These are phyloP conservation scores for Oryzias javanicus DNA, from an alignment of 2,113 vertebrate species.

Conservation along the genomic window DNA sequence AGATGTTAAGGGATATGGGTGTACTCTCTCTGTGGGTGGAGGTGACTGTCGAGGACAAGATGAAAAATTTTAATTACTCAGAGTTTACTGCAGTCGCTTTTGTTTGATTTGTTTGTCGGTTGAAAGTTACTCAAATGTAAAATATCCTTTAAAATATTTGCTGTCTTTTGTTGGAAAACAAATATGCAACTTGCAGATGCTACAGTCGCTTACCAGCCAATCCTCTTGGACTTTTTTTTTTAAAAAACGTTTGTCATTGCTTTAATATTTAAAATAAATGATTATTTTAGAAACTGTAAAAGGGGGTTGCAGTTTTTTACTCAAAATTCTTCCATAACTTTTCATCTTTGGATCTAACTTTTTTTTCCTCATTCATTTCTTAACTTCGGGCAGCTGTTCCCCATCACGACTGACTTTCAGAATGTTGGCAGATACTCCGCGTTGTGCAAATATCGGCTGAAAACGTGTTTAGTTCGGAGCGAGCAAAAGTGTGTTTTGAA, in stretches of 20 bases:
- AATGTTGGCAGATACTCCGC: constrained; percentile 42
- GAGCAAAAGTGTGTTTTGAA: constrained; percentile 37
- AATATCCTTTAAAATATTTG: constrained; percentile 25
- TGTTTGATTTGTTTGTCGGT: not conserved
- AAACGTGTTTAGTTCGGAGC: constrained; percentile 40
- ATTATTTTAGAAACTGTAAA: not conserved
- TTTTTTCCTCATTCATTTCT: constrained; percentile 1
- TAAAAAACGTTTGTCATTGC: not conserved
- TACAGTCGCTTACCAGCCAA: not conserved
- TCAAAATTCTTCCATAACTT: too few species aligned
- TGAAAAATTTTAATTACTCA: constrained; percentile 49
- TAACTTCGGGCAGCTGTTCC: constrained; percentile 28
- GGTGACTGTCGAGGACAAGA: constrained; percentile 44
- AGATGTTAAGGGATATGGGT: constrained; percentile 45
- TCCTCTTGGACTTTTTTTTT: too few species aligned
- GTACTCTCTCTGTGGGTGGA: constrained; percentile 50
- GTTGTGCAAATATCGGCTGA: constrained; percentile 44
- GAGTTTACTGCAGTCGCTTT: constrained; percentile 33
- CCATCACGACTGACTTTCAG: constrained; percentile 39
- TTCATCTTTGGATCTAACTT: constrained; percentile 3
- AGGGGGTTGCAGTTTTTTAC: not conserved
- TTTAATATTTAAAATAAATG: not conserved
- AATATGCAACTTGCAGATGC: constrained; percentile 16
- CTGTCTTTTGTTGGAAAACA: constrained; percentile 50
- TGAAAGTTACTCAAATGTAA: constrained; percentile 12